phyloP scores from a whole-genome alignment of 2,113 vertebrate genomes.

The Lophotis ruficrista region DNA sequence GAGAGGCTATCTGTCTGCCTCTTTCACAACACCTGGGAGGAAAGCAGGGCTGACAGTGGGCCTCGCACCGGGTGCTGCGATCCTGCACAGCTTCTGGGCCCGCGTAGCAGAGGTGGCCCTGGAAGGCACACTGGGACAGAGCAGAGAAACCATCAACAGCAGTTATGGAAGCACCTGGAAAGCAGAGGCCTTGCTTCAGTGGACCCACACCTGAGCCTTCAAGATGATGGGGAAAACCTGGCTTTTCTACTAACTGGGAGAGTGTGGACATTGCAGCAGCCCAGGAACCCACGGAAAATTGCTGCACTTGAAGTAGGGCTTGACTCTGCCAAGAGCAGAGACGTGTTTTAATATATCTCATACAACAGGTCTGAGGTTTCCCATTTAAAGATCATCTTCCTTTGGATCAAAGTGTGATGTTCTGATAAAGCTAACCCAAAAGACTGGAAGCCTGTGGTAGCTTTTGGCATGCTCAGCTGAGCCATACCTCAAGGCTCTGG shows the following conservation, averaged over 20 bases:
- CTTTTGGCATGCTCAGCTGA: not conserved
- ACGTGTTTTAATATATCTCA: not conserved
- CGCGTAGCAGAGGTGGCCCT: fast-evolving
- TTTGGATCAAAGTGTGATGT: not conserved
- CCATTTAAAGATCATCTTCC: not conserved
- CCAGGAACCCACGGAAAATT: not conserved
- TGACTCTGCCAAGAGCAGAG: not conserved
- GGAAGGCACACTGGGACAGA: fast-evolving
- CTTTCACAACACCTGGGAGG: not conserved
- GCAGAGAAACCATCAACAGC: not conserved
- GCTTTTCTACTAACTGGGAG: not conserved
- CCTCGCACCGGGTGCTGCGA: not conserved
- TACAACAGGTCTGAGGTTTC: not conserved
- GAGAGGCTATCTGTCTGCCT: not conserved
- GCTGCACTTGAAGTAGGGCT: not conserved
- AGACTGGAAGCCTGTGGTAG: not conserved
- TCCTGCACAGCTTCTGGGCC: not conserved
- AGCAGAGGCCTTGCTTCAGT: not conserved
- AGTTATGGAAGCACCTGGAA: not conserved
- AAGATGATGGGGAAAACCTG: not conserved
- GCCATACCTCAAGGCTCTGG: not conserved
- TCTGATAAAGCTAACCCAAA: not conserved
- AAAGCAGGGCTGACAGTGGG: not conserved
- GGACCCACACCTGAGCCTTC: not conserved
- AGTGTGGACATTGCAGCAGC: not conserved